A percentile compares a stretch with the other conserved stretches of the same genome.
These are phyloP conservation scores for Geothlypis trichas DNA, from an alignment of 2,113 vertebrate genomes.

Conservation along the genomic window DNA sequence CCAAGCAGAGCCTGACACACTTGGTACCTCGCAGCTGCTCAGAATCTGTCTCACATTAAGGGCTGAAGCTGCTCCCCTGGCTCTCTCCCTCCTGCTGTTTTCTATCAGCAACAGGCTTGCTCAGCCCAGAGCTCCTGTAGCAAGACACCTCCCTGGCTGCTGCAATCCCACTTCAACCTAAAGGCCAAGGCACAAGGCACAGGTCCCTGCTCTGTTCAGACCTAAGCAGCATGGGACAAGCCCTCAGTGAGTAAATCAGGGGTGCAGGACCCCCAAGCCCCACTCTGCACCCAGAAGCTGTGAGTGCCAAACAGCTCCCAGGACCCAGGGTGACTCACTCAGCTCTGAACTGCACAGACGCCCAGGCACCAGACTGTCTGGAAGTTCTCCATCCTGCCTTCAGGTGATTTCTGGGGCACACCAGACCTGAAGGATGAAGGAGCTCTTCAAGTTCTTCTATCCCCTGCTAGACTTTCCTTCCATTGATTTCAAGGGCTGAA, in stretches of 20 bases:
- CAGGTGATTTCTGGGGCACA: not conserved
- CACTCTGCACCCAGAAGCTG: not conserved
- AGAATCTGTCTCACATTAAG: not conserved
- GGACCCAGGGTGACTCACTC: not conserved
- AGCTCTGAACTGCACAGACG: not conserved
- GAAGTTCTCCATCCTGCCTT: not conserved
- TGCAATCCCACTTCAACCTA: not conserved
- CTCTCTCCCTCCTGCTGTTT: not conserved
- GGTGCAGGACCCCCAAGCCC: not conserved
- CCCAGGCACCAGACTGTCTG: constrained; percentile 2
- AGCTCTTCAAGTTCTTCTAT: constrained; percentile 7
- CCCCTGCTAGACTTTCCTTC: not conserved
- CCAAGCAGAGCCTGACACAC: not conserved
- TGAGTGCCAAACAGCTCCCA: not conserved
- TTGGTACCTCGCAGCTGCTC: not conserved
- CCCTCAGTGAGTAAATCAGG: not conserved
- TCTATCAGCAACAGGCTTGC: not conserved
- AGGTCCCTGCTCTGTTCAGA: not conserved
- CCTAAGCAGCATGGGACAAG: not conserved
- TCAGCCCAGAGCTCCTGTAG: not conserved
- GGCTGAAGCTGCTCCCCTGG: not conserved
- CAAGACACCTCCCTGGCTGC: not conserved
- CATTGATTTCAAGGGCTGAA: not conserved
- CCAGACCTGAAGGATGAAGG: not conserved
- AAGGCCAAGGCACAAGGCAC: not conserved